phyloP scores from a whole-genome alignment of 2,888 invertebrate species.

The Napeogenes sylphis region DNA sequence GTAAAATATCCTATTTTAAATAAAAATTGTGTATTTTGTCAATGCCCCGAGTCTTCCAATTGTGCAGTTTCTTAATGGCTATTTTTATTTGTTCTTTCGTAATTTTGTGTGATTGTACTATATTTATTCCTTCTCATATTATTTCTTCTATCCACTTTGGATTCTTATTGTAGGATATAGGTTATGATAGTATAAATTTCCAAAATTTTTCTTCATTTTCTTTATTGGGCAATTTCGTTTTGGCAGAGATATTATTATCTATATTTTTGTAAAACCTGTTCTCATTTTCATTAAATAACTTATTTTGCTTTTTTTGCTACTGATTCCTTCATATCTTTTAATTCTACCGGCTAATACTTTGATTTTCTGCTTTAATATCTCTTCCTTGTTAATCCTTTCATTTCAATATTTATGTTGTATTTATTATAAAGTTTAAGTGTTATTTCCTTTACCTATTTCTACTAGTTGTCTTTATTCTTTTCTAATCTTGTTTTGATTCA shows the following conservation, averaged over 20 bases:
- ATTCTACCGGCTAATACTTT: conserved; percentile 22
- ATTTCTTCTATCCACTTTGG: conserved; percentile 13
- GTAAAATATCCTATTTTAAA: too few species aligned
- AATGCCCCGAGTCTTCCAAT: too few species aligned
- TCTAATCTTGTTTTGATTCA: background rate
- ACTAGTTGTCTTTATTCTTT: background rate
- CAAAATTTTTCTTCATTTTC: background rate
- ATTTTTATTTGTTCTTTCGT: too few species aligned
- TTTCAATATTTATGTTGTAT: conserved; percentile 10
- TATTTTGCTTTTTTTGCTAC: too few species aligned
- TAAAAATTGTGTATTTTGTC: too few species aligned
- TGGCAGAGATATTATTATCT: background rate
- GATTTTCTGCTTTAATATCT: conserved; percentile 18
- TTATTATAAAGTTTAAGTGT: conserved; percentile 3
- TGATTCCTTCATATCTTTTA: conserved; percentile 12
- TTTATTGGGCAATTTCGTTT: background rate
- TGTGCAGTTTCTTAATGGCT: too few species aligned
- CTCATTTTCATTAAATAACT: too few species aligned
- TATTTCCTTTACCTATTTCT: background rate
- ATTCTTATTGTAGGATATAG: conserved; percentile 5
- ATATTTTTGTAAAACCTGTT: background rate
- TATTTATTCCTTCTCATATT: conserved; percentile 8
- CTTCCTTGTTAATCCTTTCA: conserved; percentile 10
- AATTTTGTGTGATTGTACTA: too few species aligned
- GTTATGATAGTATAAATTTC: background rate